Evolutionary conservation across 1,140 invertebrate species (phyloP).

Genomic region (Anagrus nilaparvatae): DNA sequence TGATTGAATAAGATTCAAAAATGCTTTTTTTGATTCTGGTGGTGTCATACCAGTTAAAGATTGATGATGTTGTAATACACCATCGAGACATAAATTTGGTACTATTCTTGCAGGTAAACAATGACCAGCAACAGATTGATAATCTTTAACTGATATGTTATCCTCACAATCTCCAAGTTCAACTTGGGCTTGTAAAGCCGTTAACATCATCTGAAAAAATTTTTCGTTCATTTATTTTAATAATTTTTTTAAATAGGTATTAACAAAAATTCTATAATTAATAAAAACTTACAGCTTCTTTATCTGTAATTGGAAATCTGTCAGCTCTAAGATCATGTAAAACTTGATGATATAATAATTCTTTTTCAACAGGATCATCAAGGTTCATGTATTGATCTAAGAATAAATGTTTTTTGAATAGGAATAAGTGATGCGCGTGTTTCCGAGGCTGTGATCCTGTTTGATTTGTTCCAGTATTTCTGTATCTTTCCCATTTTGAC

Average conservation of each 20-base stretch:
- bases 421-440: constrained; percentile 55
- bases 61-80: constrained; percentile 79
- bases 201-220: constrained; percentile 73
- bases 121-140: constrained; percentile 63
- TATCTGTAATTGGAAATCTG: constrained; percentile 80
- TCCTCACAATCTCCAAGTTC: constrained; percentile 77
- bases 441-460: constrained; percentile 34
- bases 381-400: constrained; percentile 74
- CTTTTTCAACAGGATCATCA: constrained; percentile 85
- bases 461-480: constrained; percentile 46
- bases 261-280: too few relatives aligned
- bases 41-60: constrained; percentile 74
- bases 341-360: constrained; percentile 92
- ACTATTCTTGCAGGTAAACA: constrained; percentile 75
- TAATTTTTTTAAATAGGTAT: too few relatives aligned
- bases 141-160: constrained; percentile 49
- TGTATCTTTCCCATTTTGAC: constrained; percentile 88
- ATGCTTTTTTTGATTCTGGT: constrained; percentile 80
- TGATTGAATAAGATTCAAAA: constrained; percentile 86
- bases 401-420: constrained; percentile 91
- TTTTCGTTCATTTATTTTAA: too few relatives aligned
- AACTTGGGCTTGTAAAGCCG: constrained; percentile 85
- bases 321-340: constrained; percentile 82
- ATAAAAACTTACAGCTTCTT: constrained; percentile 75
- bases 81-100: constrained; percentile 60